Conservation (phyloP, 2,797 vertebrate genomes). For the Eidolon dupreanum region DNA sequence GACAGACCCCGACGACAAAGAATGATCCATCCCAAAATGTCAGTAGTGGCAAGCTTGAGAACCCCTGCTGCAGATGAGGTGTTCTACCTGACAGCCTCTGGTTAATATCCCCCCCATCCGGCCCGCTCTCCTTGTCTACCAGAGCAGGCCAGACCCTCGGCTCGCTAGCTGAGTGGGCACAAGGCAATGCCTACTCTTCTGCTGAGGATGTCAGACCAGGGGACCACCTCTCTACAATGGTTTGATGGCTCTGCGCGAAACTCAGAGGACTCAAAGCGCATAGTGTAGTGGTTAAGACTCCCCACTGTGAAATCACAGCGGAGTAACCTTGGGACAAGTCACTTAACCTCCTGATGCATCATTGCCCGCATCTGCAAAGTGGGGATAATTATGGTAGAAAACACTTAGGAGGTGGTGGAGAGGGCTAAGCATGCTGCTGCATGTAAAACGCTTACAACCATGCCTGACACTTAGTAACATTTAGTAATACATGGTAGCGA, state of each 20-base stretch:
- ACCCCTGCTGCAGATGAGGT: rapidly evolving
- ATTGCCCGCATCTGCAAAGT: not conserved
- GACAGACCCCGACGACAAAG: not conserved
- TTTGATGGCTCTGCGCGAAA: rapidly evolving
- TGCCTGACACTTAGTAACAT: not conserved
- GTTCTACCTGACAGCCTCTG: not conserved
- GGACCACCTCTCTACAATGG: rapidly evolving
- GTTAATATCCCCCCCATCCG: rapidly evolving
- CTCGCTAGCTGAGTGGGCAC: not conserved
- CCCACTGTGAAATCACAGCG: not conserved
- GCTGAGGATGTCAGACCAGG: not conserved
- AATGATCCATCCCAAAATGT: rapidly evolving
- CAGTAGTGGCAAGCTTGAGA: rapidly evolving
- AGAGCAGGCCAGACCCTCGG: not conserved
- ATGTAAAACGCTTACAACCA: not conserved
- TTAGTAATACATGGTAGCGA: not conserved
- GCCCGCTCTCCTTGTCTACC: not conserved
- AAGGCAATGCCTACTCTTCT: not conserved
- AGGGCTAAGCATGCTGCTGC: rapidly evolving
- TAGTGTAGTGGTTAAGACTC: not conserved
- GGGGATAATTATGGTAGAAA: not conserved
- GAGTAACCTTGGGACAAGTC: not conserved
- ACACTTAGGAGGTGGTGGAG: not conserved
- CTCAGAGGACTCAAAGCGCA: rapidly evolving
- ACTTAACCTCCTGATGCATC: not conserved